Evolutionary conservation across 2,113 vertebrate species (phyloP).

Genomic region (Eudyptes chrysolophus): DNA sequence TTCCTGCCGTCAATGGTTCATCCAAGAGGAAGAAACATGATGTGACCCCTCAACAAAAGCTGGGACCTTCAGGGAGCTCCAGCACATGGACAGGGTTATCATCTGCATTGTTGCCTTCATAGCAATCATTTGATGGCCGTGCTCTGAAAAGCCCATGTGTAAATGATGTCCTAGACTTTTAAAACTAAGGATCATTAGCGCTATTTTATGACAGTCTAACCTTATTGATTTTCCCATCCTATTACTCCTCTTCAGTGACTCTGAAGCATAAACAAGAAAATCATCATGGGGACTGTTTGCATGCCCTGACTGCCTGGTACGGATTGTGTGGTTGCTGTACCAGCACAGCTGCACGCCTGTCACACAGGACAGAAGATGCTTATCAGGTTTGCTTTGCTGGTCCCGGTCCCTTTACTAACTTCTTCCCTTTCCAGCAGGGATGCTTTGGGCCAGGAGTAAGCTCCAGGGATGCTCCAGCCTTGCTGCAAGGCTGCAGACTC

Average conservation of each 20-base stretch:
- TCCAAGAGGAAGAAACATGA: background rate
- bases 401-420: background rate
- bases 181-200: conserved; percentile 74
- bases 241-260: conserved; percentile 24
- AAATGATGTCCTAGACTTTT: conserved; percentile 69
- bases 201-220: conserved; percentile 74
- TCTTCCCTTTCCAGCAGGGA: background rate
- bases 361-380: background rate
- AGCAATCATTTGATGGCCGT: background rate
- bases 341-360: background rate
- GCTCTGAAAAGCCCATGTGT: background rate
- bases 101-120: conserved; percentile 54
- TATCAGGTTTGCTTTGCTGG: background rate
- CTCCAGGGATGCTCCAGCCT: background rate
- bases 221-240: conserved; percentile 75
- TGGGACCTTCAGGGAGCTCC: background rate
- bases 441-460: background rate
- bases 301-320: background rate
- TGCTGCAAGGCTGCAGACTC: background rate
- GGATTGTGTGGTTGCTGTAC: accelerated
- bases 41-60: background rate
- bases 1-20: background rate
- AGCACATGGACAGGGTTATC: background rate
- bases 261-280: conserved; percentile 12
- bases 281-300: background rate